phyloP scores from a whole-genome alignment of 53 echinoderm and acorn worm genomes.

The Zoroaster sp. region DNA sequence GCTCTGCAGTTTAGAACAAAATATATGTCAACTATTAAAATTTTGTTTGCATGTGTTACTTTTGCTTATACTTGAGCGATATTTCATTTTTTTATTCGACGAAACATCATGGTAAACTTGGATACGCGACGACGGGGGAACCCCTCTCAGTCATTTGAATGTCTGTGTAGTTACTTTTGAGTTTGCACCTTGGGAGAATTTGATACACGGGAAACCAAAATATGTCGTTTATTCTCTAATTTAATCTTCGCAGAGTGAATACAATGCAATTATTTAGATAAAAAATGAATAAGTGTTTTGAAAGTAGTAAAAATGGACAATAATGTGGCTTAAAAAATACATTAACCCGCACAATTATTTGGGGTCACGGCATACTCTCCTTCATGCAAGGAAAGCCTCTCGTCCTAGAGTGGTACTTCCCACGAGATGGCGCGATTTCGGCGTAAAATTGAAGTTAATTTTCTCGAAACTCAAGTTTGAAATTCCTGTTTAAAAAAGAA shows the following conservation, averaged over 20 bases:
- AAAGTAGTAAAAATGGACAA: not conserved
- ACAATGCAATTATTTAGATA: not conserved
- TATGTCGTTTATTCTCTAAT: not conserved
- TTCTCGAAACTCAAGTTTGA: not conserved
- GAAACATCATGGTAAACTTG: not conserved
- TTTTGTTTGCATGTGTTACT: too few species aligned
- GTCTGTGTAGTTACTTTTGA: conserved; percentile 49
- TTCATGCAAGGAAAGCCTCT: conserved; percentile 39
- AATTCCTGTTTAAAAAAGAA: not conserved
- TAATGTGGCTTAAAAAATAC: not conserved
- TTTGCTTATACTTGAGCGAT: not conserved
- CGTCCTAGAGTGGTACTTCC: conserved; percentile 52
- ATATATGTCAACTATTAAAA: not conserved
- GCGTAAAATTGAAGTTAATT: conserved; percentile 44
- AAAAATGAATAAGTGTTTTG: not conserved
- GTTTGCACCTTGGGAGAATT: conserved; percentile 57
- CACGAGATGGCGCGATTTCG: conserved; percentile 73
- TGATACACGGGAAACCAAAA: conserved; percentile 15
- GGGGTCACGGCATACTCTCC: not conserved
- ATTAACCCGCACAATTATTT: not conserved
- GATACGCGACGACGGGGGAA: conserved; percentile 38
- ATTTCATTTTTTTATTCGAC: conserved; percentile 19
- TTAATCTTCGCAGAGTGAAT: not conserved
- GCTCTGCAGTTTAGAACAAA: not conserved
- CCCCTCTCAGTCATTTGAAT: conserved; percentile 57